Base-by-base conservation (phyloP, 1,140 invertebrate genomes). In the Halotydeus destructor region DNA sequence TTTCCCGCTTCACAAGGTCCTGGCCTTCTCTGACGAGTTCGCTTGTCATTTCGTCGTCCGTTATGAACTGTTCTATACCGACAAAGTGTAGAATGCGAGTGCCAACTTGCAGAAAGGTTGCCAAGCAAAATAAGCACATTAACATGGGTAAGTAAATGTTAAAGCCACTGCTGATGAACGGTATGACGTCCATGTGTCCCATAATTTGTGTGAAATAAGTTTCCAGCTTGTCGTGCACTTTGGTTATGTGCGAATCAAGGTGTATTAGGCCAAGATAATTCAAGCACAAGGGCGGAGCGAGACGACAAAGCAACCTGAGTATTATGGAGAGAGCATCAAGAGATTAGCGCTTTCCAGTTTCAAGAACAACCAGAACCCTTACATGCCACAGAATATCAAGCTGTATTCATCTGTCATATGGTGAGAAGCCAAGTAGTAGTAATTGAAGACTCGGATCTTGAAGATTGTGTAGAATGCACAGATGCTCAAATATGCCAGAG, bases 321-420 rank as follows among this genome's bases (percentile, higher is more conserved):
- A 32, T 36, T 24, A 19, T 34, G 8, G 12, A 30, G 31, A 37
- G 32, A n/a, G 30, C 28, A 43, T 45, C 1, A n/a, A 38, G 37
- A 43, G 1, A 27, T 32, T 14, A 40, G 25, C 31, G n/a, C n/a
- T n/a, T n/a, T n/a, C n/a, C n/a, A n/a, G n/a, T n/a, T n/a, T n/a
- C n/a, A n/a, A n/a, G 36, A 44, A 46, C n/a, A 32, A 42, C 40
- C 16, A 30, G 27, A 31, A 31, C 18, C 65, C 68, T 64, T 61
- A 75, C 74, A 75, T 74, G 41, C 91, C 91, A 55, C 83, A 88
- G 61, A 99, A 99, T 52, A 99, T 88, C 34, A 99, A 69, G 59
- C 85, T 94, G 64, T 97, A 91, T 59, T 97, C 91, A 58, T 97
- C 93, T 1, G 93, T 98, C 63, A 93, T 83, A 62, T 98, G 91